Evolutionary conservation across 2,113 vertebrate genomes (phyloP), one percentile per base, ranked within the genome.

Genomic region (Limnothrissa miodon): DNA sequence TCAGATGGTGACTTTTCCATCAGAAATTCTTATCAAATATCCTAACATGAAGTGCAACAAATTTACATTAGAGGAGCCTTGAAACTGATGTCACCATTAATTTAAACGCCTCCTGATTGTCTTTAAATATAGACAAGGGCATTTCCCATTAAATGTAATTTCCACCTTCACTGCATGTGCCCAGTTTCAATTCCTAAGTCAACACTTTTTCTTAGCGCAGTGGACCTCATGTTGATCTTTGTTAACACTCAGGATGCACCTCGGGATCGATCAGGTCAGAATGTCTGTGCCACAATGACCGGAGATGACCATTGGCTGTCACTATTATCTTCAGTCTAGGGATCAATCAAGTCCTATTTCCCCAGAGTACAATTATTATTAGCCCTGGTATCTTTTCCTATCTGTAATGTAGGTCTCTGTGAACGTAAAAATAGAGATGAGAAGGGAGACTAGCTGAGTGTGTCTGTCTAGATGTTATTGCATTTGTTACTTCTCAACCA

Each of bases 301-400:
- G 59, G 59, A 66, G 59, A 66, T 66, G 59, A 66, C 59, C n/a
- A 66, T 29, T 66, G 25, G 10, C 56, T 8, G 10, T 66, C 10
- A 66, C 59, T 0, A 25, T 25, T 66, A 66, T 0, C 59, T 10
- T 7, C 62, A 36, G 56, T 8, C 74, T 42, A 19, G 45, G 85
- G 74, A 89, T 91, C 88, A 86, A 85, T 90, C 29, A 29, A 39
- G 56, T 62, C 33, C 5, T 59, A 74, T 83, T 78, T 86, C 80
- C 51, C 42, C 4, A 48, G 78, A 82, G 82, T 25, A 39, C 74
- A 62, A 82, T 86, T 82, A 83, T 81, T 83, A 83, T 83, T 66
- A 29, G 59, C 74, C 53, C 36, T 46, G 51, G 42, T 81, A 80
- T 82, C 83, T 70, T 79, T 45, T 74, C 8, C 2, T 33, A 21